Base-by-base conservation (phyloP, 2,797 vertebrate genomes). In the Tinamus major region DNA sequence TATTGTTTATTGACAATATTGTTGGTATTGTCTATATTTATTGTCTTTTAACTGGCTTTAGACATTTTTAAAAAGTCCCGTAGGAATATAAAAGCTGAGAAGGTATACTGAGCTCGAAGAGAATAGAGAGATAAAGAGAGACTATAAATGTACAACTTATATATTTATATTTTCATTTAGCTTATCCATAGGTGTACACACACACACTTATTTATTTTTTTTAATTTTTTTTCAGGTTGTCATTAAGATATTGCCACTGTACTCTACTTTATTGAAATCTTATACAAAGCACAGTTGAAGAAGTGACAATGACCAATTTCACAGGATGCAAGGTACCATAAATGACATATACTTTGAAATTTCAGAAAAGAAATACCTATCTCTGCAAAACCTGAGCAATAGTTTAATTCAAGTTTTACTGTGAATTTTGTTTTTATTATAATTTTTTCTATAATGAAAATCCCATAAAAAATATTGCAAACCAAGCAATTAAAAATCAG, bases 331-430 rank as follows among this genome's bases (percentile, higher is more conserved):
- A 67, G 8, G 42, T 55, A 51, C 6, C 9, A 31, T n/a, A 51
- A 59, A 42, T 24, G 8, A 70, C 18, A 74, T 5, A 18, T 2
- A 0, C 2, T 80, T 82, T 11, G 41, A 74, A 74, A 85, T 42
- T 23, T 29, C 0, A 41, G n/a, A 26, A 39, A 46, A 37, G 59
- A 33, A n/a, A 14, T 5, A 20, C 2, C 3, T 59, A 39, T 26
- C 55, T 55, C 15, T 3, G 1, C 26, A 51, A 76, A 87, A 74
- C 6, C 3, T 33, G 13, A 58, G 6, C 6, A 82, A 55, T 2
- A 4, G 0, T 33, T 69, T 17, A 79, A 31, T 55, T 84, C 5
- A 63, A 23, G 12, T 44, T 51, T 55, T 85, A 23, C 10, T 39
- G 0, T 61, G 4, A 5, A 10, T 6, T 68, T 79, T 75, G 17